A percentile compares a stretch with the other conserved stretches of the same genome.
These are phyloP conservation scores for Daptonema setosum DNA, from an alignment of 2,888 invertebrate genomes.

Conservation along the genomic window DNA sequence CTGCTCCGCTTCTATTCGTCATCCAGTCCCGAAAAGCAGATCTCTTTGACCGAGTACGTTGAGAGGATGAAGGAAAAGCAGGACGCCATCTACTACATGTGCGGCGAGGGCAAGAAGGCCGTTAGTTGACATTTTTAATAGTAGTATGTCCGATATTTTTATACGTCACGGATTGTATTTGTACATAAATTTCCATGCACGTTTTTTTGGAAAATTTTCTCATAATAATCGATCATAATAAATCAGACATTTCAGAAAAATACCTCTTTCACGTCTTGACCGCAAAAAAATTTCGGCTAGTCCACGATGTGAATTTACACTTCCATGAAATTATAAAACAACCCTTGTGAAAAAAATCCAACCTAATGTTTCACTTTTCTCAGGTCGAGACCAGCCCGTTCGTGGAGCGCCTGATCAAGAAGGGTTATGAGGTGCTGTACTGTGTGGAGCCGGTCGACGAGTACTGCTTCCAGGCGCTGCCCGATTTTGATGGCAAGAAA, in stretches of 20 bases:
- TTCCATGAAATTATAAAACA: too few species aligned
- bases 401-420: conserved; percentile 70
- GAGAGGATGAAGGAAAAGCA: conserved; percentile 82
- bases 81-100: conserved; percentile 83
- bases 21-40: conserved; percentile 39
- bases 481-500: conserved; percentile 93
- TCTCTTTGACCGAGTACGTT: conserved; percentile 66
- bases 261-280: too few species aligned
- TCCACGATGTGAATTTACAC: too few species aligned
- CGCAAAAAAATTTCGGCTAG: too few species aligned
- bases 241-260: too few species aligned
- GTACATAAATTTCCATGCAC: too few species aligned
- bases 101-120: conserved; percentile 63
- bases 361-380: too few species aligned
- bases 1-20: conserved; percentile 54
- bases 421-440: conserved; percentile 80
- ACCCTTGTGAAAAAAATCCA: too few species aligned
- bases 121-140: conserved; percentile 21
- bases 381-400: conserved; percentile 63
- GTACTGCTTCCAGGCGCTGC: conserved; percentile 79
- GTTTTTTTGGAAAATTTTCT: too few species aligned
- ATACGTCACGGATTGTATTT: too few species aligned
- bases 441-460: conserved; percentile 92
- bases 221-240: too few species aligned
- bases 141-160: too few species aligned